Evolutionary conservation across 2,113 vertebrate genomes (phyloP).

Genomic region (Baryphthengus martii): DNA sequence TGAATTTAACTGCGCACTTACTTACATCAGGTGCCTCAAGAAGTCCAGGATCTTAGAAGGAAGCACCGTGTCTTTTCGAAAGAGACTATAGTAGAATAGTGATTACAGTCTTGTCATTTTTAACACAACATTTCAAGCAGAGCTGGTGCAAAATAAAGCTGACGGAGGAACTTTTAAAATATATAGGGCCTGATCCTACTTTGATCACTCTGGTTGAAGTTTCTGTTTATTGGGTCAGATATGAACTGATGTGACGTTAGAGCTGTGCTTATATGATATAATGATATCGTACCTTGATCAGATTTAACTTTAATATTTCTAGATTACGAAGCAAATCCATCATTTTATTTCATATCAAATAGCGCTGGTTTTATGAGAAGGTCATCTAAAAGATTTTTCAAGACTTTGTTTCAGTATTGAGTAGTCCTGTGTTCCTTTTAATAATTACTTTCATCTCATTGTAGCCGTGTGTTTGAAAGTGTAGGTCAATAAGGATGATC

Average conservation of each 20-base stretch:
- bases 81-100: background rate
- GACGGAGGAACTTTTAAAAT: slow-evolving; percentile 40
- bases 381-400: slow-evolving; percentile 78
- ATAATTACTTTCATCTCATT: slow-evolving; percentile 89
- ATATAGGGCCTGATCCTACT: background rate
- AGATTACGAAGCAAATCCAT: slow-evolving; percentile 55
- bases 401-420: slow-evolving; percentile 82
- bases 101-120: slow-evolving; percentile 14
- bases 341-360: slow-evolving; percentile 69
- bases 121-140: background rate
- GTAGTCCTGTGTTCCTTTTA: slow-evolving; percentile 79
- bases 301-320: slow-evolving; percentile 46
- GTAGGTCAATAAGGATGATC: slow-evolving; percentile 94
- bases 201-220: background rate
- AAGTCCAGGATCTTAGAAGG: slow-evolving; percentile 24
- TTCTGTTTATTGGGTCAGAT: background rate
- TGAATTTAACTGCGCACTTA: slow-evolving; percentile 40
- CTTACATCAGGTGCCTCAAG: slow-evolving; percentile 20
- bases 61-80: background rate
- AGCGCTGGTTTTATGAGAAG: slow-evolving; percentile 76
- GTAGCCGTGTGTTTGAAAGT: slow-evolving; percentile 86
- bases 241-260: background rate
- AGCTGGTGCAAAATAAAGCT: slow-evolving; percentile 14
- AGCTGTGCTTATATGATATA: background rate
- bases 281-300: slow-evolving; percentile 22